Evolutionary conservation across 2,797 vertebrate species (phyloP), one percentile per base, ranked within the genome.

Genomic region (Nannoperca obscura): DNA sequence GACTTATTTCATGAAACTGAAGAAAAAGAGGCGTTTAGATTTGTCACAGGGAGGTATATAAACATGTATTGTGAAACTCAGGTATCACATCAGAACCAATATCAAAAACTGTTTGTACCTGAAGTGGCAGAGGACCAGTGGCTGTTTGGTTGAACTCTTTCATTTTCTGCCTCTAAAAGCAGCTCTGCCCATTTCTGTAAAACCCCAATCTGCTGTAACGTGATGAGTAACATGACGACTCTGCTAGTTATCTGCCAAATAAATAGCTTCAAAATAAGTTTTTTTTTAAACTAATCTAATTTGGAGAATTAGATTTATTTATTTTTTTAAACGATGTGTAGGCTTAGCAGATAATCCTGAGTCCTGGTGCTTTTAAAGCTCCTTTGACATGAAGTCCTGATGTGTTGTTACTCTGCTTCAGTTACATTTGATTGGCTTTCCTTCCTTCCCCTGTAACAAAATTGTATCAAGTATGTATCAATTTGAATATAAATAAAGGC

Each of bases 271-370:
- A 57, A 42, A 14, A 62, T 17, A 17, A 32, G 1, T n/a, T n/a
- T 13, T 15, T 22, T n/a, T 42, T 42, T 9, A 3, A 54, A 13
- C 22, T 20, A 27, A 27, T 66, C 38, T 27, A 55, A 58, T 52
- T 59, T 24, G n/a, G 30, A 73, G 67, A 13, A 8, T n/a, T 13
- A n/a, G 0, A 53, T 24, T 32, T 4, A 3, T 1, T 1, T 13
- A 55, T 38, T 5, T 3, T 22, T 19, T 6, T 68, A 50, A 76
- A 52, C 52, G 14, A 59, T 20, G 10, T 17, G 22, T 50, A 15
- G 15, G 44, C 10, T 30, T 22, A 62, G 30, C 12, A 12, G n/a
- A 7, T 54, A 10, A 72, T 61, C 75, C 75, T 83, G 60, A 87
- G 62, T 50, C 10, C 6, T 49, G 10, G 3, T 7, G 14, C 9